phyloP scores from a whole-genome alignment of 2,888 invertebrate species.

The Archips crataeganus region DNA sequence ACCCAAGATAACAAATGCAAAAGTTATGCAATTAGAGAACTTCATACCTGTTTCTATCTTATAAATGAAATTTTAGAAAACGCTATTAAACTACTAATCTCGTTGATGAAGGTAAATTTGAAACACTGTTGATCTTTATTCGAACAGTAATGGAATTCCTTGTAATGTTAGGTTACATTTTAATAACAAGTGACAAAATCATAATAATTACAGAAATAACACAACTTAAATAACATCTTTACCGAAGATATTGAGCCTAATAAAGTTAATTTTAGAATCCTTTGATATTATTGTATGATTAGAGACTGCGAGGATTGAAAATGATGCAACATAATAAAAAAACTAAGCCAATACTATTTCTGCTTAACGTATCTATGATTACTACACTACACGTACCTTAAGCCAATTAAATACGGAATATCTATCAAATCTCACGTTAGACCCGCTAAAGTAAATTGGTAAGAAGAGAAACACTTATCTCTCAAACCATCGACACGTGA shows the following conservation, averaged over 20 bases:
- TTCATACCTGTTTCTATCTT: background rate
- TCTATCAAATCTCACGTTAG: constrained; percentile 35
- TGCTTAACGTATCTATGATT: background rate
- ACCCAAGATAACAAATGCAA: no score
- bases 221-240: background rate
- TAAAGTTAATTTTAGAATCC: no score
- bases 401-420: constrained; percentile 32
- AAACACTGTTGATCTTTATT: no score
- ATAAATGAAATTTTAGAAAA: no score
- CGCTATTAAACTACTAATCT: no score
- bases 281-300: background rate
- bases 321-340: background rate
- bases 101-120: background rate
- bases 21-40: background rate
- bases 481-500: constrained; percentile 73
- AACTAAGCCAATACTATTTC: background rate
- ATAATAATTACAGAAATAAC: no score
- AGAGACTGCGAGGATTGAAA: background rate
- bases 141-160: no score
- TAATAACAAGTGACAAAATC: no score
- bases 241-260: no score
- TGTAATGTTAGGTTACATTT: no score
- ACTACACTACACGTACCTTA: background rate
- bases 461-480: constrained; percentile 44
- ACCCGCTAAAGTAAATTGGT: constrained; percentile 39